Conservation (phyloP, 2,113 vertebrate genomes). For the Ailuropoda melanoleuca region DNA sequence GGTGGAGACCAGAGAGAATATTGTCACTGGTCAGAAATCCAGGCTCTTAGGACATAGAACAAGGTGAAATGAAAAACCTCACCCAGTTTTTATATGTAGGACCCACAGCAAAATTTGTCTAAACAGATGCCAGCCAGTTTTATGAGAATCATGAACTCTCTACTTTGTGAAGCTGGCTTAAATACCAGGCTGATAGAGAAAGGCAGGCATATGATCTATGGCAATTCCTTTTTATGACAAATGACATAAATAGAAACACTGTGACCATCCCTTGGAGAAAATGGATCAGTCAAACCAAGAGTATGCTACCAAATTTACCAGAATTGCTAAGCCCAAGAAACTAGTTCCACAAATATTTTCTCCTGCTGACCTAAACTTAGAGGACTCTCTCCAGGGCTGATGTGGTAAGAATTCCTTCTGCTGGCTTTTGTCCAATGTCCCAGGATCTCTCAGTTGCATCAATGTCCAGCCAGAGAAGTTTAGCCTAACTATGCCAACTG, state of each 20-base stretch:
- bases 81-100: neutral
- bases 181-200: neutral
- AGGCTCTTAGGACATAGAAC: neutral
- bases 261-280: neutral
- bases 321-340: neutral
- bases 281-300: neutral
- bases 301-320: neutral
- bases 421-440: neutral
- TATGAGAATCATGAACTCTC: neutral
- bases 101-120: neutral
- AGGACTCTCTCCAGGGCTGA: neutral
- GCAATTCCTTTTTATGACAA: neutral
- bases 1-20: neutral
- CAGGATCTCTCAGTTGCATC: neutral
- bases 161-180: neutral
- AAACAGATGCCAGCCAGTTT: neutral
- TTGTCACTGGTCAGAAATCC: neutral
- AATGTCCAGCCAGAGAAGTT: neutral
- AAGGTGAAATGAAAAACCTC: neutral
- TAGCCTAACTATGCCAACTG: neutral
- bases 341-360: neutral
- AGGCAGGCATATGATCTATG: too few relatives aligned
- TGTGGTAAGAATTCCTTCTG: neutral
- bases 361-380: neutral
- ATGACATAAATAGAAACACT: neutral